Evolutionary conservation across 2,797 vertebrate species (phyloP), one percentile per base, ranked within the genome.

Genomic region (Vespertilio murinus): DNA sequence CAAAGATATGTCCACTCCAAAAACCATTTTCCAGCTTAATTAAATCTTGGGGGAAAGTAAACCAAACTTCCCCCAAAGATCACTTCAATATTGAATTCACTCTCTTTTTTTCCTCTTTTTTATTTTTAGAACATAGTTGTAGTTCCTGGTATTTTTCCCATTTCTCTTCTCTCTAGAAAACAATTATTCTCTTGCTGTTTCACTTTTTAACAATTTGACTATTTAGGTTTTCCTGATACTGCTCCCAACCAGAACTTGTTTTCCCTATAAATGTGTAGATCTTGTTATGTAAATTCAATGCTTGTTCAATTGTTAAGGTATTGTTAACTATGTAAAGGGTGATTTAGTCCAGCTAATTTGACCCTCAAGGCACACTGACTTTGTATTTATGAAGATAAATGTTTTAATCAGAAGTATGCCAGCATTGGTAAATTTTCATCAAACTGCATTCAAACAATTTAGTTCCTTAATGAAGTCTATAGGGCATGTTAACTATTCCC

Each of bases 41-140:
- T 33, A 69, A 78, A 93, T 71, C 78, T 54, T 90, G 94, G 90
- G 90, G 83, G 64, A 65, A 94, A 97, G 84, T 96, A 93, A 96
- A 91, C n/a, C 23, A 64, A 84, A 35, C 49, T 75, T 18, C 78
- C 65, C 54, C 47, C 79, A 74, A 85, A 0, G 2, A 75, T 59
- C 65, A 38, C 38, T 84, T 91, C 61, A 75, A 23, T 33, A 52
- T 47, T 78, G 28, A 61, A 45, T 45, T 94, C n/a, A 20, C 42
- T 75, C 82, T 92, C 84, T 59, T 28, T 59, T 5, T 33, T 81
- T 95, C 87, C 10, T 11, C 33, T 81, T 94, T 91, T 33, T 81
- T 22, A 94, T 90, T 47, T 81, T 82, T 84, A 40, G 61, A 64
- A 25, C 42, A 25, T 22, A 45, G n/a, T 2, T 11, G 11, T 67